Evolutionary conservation across 2,888 invertebrate genomes (phyloP).

Genomic region (Tetheella fluctuosa): DNA sequence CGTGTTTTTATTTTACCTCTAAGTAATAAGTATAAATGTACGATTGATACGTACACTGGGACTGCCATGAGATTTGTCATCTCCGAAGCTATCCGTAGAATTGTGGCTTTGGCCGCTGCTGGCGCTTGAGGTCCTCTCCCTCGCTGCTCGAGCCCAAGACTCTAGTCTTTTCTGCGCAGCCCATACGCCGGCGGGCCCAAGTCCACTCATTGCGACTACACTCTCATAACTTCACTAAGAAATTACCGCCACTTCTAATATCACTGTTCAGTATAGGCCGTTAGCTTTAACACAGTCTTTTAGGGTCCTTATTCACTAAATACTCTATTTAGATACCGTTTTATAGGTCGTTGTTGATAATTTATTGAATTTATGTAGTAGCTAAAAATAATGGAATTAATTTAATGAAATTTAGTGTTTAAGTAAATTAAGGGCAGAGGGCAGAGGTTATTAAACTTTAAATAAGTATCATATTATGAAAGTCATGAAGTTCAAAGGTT

Average conservation of each 20-base stretch:
- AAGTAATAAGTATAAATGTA: not conserved
- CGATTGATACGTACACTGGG: slow-evolving; percentile 63
- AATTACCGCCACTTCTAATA: slow-evolving; percentile 1
- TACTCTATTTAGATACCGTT: not conserved
- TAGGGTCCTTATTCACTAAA: not conserved
- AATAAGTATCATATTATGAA: not conserved
- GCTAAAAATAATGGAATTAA: not conserved
- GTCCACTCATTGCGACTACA: slow-evolving; percentile 83
- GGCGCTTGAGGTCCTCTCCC: slow-evolving; percentile 85
- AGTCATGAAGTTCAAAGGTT: not conserved
- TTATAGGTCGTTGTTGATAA: not conserved
- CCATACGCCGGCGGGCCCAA: slow-evolving; percentile 90
- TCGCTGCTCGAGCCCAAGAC: slow-evolving; percentile 90
- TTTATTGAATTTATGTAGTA: not conserved
- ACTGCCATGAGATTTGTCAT: slow-evolving; percentile 77
- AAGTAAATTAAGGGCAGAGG: not conserved
- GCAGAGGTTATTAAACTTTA: not conserved
- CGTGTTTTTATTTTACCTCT: too few relatives aligned
- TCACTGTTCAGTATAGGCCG: not conserved
- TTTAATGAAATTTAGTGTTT: too few relatives aligned
- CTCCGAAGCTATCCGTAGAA: slow-evolving; percentile 80
- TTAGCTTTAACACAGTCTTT: not conserved
- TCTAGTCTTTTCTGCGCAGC: slow-evolving; percentile 90
- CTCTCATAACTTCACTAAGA: slow-evolving; percentile 43
- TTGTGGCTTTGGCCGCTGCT: slow-evolving; percentile 84